Evolutionary conservation across 1,140 invertebrate genomes (phyloP).

Genomic region (Dendrolimus punctatus): DNA sequence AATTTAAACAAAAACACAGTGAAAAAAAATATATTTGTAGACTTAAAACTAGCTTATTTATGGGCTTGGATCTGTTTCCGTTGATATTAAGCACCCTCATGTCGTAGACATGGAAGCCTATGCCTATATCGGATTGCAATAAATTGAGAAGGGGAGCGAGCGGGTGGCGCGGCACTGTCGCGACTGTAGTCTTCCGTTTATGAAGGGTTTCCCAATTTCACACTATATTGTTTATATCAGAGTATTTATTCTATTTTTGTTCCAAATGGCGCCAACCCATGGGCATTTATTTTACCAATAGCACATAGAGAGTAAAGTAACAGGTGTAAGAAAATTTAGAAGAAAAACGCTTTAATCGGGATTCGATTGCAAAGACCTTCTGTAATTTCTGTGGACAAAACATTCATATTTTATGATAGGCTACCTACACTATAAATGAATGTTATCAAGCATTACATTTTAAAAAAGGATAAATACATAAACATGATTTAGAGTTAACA

Average conservation of each 20-base stretch:
- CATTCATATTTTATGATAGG: too few relatives aligned
- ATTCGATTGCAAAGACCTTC: too few relatives aligned
- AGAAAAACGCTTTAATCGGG: too few relatives aligned
- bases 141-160: slow-evolving; percentile 42
- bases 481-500: too few relatives aligned
- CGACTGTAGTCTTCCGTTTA: slow-evolving; percentile 42
- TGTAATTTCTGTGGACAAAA: too few relatives aligned
- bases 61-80: background rate
- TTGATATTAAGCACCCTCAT: background rate
- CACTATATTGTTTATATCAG: background rate
- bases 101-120: slow-evolving; percentile 3
- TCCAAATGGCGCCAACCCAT: background rate
- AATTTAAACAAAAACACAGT: background rate
- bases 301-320: background rate
- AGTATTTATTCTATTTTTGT: background rate
- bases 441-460: too few relatives aligned
- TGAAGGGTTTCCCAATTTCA: slow-evolving; percentile 33
- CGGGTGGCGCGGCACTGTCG: slow-evolving; percentile 18
- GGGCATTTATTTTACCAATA: background rate
- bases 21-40: background rate
- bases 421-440: too few relatives aligned
- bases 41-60: background rate
- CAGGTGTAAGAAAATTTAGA: too few relatives aligned
- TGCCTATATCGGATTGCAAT: slow-evolving; percentile 53
- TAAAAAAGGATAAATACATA: too few relatives aligned